These are phyloP conservation scores for Neoitamus cyanurus DNA, from an alignment of 2,888 invertebrate genomes.

Conservation along the genomic window DNA sequence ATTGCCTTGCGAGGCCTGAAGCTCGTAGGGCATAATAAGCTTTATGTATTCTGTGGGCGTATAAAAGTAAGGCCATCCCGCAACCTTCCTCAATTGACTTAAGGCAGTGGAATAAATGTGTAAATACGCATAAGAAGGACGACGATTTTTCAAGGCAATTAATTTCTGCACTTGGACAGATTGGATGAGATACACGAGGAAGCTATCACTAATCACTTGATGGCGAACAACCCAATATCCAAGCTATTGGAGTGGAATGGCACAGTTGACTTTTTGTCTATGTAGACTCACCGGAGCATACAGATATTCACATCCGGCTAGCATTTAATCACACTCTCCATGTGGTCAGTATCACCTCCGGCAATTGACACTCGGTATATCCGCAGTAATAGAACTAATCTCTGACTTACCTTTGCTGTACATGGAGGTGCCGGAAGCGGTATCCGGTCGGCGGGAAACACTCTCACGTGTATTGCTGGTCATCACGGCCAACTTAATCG, in stretches of 20 bases:
- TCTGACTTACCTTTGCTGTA: conserved; percentile 63
- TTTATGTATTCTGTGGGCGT: background rate
- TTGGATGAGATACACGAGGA: background rate
- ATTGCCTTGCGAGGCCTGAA: background rate
- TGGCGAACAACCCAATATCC: background rate
- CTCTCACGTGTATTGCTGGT: conserved; percentile 56
- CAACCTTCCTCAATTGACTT: background rate
- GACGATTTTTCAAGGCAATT: background rate
- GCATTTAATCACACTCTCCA: background rate
- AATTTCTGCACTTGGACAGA: background rate
- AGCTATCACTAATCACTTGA: background rate
- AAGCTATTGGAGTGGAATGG: background rate
- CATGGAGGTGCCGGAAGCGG: conserved; percentile 64
- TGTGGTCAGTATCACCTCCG: background rate
- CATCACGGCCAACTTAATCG: conserved; percentile 52
- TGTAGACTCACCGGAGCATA: background rate
- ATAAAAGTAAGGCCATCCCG: background rate
- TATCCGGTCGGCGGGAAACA: conserved; percentile 61
- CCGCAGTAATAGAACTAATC: conserved; percentile 6
- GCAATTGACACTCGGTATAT: background rate
- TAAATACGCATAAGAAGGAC: background rate
- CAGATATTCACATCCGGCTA: background rate
- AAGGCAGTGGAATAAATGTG: background rate
- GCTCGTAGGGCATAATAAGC: background rate
- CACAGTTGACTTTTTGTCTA: background rate